Conservation (phyloP, 2,113 vertebrate genomes). For the Indri indri region DNA sequence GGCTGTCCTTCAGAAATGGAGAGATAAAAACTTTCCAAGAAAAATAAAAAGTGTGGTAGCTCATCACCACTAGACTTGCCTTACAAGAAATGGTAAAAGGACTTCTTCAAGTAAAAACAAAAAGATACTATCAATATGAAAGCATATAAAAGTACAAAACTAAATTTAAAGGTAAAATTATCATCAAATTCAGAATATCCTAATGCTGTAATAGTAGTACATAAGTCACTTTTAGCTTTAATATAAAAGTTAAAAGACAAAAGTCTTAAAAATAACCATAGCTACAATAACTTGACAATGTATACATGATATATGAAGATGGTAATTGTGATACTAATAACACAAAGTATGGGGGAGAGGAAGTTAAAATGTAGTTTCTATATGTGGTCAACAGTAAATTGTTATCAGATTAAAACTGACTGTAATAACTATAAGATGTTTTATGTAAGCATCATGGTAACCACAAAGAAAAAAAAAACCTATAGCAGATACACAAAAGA, state of each 20-base stretch:
- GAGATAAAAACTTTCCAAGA: neutral
- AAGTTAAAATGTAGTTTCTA: neutral
- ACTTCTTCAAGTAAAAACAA: neutral
- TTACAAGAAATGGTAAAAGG: neutral
- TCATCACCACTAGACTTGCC: neutral
- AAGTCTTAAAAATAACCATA: neutral
- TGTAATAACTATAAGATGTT: neutral
- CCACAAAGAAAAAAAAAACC: neutral
- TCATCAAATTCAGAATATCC: neutral
- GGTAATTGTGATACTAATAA: neutral
- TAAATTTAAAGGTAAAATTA: neutral
- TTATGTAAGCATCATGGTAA: neutral
- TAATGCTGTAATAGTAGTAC: neutral
- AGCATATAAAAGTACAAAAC: neutral
- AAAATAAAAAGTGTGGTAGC: neutral
- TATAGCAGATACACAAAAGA: neutral
- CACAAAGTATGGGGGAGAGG: neutral
- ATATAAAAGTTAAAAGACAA: neutral
- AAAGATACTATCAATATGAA: neutral
- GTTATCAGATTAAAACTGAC: neutral
- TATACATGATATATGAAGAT: neutral
- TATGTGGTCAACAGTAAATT: neutral
- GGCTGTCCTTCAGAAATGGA: neutral
- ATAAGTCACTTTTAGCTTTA: neutral
- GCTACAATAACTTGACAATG: neutral